Conservation (phyloP, 2,888 invertebrate genomes). For the Ashinkailepas kermadecensis region DNA sequence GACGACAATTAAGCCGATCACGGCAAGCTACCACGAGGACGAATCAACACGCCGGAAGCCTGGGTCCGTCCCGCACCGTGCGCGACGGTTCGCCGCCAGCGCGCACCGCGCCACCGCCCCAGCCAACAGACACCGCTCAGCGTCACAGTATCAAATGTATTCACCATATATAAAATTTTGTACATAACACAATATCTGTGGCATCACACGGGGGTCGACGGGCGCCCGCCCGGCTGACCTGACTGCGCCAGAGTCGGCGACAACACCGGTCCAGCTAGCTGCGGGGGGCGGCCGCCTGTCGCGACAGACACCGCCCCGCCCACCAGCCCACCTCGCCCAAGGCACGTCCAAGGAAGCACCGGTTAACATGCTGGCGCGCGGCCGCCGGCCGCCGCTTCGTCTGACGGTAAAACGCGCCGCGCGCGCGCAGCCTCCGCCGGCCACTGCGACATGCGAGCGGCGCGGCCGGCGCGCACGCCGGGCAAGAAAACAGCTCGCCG, state of each 20-base stretch:
- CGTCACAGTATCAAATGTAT: slow-evolving; percentile 15
- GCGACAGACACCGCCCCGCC: not conserved
- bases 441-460: too few relatives aligned
- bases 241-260: too few relatives aligned
- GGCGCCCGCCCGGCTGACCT: not conserved
- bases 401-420: not conserved
- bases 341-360: slow-evolving; percentile 9
- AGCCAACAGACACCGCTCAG: not conserved
- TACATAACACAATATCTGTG: not conserved
- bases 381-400: not conserved
- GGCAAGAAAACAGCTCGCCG: too few relatives aligned
- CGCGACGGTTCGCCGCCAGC: too few relatives aligned
- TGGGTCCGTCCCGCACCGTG: too few relatives aligned
- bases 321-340: not conserved
- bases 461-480: too few relatives aligned
- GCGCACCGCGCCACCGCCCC: not conserved
- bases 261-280: not conserved
- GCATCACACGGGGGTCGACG: too few relatives aligned
- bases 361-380: not conserved
- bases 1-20: too few relatives aligned
- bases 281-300: not conserved
- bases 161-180: not conserved
- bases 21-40: too few relatives aligned
- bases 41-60: too few relatives aligned
- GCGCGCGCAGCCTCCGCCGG: not conserved